phyloP scores from a whole-genome alignment of 2,797 vertebrate species.

The Triplophysa yarkandensis region DNA sequence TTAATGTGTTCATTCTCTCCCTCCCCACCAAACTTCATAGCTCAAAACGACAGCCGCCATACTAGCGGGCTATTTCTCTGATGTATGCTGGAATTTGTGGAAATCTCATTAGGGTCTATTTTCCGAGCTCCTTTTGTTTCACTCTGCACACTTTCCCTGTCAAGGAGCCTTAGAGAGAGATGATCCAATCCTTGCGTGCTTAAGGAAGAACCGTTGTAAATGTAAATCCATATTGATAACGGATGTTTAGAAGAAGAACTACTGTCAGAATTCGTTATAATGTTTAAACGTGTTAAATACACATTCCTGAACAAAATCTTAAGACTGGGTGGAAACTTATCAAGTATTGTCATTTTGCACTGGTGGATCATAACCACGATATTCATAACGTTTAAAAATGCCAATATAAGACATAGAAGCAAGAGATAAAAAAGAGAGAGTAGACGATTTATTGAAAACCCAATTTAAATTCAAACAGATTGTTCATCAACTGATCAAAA shows the following conservation, averaged over 20 bases:
- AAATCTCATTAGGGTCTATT: conserved; percentile 68
- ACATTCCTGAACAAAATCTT: no score
- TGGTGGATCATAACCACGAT: no score
- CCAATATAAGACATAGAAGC: no score
- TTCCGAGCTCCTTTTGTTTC: conserved; percentile 60
- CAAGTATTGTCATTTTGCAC: no score
- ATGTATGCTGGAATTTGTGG: conserved; percentile 64
- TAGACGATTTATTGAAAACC: no score
- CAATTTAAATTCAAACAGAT: no score
- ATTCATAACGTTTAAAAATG: no score
- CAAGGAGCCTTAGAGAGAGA: conserved; percentile 8
- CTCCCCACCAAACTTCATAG: conserved; percentile 60
- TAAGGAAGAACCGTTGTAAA: not conserved
- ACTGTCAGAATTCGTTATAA: conserved; percentile 14
- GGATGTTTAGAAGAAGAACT: conserved; percentile 3
- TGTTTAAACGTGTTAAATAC: no score
- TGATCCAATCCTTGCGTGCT: conserved; percentile 25
- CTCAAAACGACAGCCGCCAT: conserved; percentile 58
- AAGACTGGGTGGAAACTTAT: no score
- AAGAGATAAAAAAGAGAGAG: no score
- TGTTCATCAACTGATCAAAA: no score
- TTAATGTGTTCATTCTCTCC: conserved; percentile 58
- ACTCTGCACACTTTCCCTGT: conserved; percentile 41
- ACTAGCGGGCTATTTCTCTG: conserved; percentile 60
- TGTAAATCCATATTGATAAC: conserved; percentile 25